Percentiles rank a stretch among this genome's conserved stretches.
Conservation (phyloP, 2,113 vertebrate species). For the Clupea harengus region DNA sequence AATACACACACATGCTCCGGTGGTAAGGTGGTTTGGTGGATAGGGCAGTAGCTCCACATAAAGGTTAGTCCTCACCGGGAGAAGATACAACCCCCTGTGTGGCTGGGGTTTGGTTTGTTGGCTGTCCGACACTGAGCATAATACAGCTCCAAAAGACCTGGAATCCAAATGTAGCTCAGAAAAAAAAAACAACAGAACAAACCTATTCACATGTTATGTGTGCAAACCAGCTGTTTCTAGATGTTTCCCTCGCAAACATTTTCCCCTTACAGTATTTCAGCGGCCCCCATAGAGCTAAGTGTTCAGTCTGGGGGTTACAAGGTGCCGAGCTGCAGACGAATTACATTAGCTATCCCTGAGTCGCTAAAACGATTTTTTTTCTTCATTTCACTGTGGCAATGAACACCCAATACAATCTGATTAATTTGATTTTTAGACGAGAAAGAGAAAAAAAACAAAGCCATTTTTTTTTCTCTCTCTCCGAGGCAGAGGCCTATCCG, state of each 20-base stretch:
- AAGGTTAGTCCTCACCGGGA: background rate
- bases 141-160: background rate
- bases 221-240: background rate
- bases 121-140: background rate
- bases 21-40: background rate
- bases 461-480: constrained; percentile 12
- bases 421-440: constrained; percentile 41
- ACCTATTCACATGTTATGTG: background rate
- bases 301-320: background rate
- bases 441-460: constrained; percentile 8
- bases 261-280: background rate
- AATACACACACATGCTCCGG: background rate
- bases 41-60: background rate
- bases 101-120: background rate
- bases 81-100: background rate
- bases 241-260: background rate
- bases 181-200: background rate
- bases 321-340: constrained; percentile 26
- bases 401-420: constrained; percentile 45
- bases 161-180: background rate
- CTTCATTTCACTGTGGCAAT: constrained; percentile 35
- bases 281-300: background rate
- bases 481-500: background rate
- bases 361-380: constrained; percentile 29
- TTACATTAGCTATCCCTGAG: constrained; percentile 23